A percentile compares a stretch with the other conserved stretches of the same genome.
Conservation (phyloP, 2,797 vertebrate species). For the Natrix natrix region DNA sequence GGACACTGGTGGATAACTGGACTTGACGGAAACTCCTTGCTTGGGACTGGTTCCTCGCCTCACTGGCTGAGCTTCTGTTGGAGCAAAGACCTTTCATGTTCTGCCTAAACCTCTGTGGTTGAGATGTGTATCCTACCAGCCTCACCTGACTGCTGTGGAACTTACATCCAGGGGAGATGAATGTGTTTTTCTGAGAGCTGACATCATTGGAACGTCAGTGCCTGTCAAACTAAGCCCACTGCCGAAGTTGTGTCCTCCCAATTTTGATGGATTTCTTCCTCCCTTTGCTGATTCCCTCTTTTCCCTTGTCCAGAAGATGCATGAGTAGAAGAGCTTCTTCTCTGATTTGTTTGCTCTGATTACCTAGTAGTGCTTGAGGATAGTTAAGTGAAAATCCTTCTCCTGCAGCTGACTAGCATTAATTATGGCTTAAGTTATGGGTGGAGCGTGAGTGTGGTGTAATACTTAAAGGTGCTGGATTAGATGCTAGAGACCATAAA, state of each 20-base stretch:
- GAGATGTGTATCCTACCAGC: background rate
- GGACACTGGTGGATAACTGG: background rate
- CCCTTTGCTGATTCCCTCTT: too few species aligned
- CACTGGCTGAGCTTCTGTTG: background rate
- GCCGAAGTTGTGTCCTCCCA: background rate
- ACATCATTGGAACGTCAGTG: background rate
- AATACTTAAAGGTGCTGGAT: too few species aligned
- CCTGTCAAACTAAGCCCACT: background rate
- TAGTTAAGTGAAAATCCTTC: too few species aligned
- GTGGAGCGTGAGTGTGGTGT: too few species aligned
- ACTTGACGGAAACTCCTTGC: background rate
- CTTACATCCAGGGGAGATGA: background rate
- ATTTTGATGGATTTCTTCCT: background rate
- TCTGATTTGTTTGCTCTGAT: too few species aligned
- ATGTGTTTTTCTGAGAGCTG: background rate
- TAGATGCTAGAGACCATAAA: too few species aligned
- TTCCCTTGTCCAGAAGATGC: too few species aligned
- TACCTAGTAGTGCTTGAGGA: too few species aligned
- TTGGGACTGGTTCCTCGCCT: background rate
- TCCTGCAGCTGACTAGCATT: too few species aligned
- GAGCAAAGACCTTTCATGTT: background rate
- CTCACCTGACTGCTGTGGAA: background rate
- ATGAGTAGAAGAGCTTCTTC: too few species aligned
- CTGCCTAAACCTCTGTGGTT: background rate
- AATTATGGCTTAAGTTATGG: too few species aligned